Conservation (phyloP, 1,140 invertebrate genomes). For the Batillaria attramentaria region DNA sequence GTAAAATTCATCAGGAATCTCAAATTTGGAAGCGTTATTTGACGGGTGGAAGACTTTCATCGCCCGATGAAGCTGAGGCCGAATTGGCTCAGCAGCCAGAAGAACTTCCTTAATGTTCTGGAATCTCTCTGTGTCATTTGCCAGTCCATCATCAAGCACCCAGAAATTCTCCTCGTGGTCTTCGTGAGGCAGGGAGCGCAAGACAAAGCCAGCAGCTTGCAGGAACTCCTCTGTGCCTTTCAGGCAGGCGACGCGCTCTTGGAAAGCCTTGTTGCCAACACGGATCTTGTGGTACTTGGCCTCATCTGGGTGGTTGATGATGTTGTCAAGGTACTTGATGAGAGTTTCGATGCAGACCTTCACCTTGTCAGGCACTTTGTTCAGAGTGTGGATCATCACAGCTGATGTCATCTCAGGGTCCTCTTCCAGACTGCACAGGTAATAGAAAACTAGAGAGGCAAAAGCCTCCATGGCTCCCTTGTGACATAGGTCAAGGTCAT, state of each 20-base stretch:
- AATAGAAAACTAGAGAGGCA: background rate
- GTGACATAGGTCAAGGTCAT: no score
- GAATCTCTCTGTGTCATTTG: constrained; percentile 70
- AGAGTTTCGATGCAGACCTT: constrained; percentile 88
- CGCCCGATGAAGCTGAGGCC: constrained; percentile 87
- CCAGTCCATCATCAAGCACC: constrained; percentile 61
- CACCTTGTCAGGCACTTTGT: constrained; percentile 86
- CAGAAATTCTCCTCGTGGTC: constrained; percentile 66
- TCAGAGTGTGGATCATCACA: constrained; percentile 85
- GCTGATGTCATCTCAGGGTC: constrained; percentile 71
- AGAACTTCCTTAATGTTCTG: constrained; percentile 83
- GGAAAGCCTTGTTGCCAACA: constrained; percentile 84
- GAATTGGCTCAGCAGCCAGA: constrained; percentile 84
- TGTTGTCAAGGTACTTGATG: constrained; percentile 92
- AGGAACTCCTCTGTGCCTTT: constrained; percentile 88
- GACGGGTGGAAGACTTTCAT: constrained; percentile 87
- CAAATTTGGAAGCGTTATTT: constrained; percentile 75
- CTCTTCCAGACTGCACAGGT: constrained; percentile 75
- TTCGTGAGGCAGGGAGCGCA: constrained; percentile 58
- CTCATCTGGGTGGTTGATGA: constrained; percentile 86
- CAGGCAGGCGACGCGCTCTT: constrained; percentile 85
- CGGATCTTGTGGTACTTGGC: constrained; percentile 93
- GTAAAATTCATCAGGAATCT: constrained; percentile 89
- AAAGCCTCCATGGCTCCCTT: no score
- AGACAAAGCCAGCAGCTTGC: constrained; percentile 85